phyloP scores from a whole-genome alignment of 1,140 invertebrate species.

The Tetragnatha versicolor region DNA sequence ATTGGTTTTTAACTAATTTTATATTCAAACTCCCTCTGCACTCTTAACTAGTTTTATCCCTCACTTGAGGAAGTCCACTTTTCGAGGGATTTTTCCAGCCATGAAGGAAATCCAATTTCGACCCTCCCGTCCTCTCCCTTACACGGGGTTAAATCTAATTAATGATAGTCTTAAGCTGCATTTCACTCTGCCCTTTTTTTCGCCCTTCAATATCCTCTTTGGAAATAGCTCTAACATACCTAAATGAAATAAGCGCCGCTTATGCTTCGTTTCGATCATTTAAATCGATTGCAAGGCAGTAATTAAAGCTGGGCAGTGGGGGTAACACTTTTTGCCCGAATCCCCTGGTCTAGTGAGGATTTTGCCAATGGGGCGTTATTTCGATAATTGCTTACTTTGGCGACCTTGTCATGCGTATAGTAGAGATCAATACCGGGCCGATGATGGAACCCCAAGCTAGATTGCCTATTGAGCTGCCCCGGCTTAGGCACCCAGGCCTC shows the following conservation, averaged over 20 bases:
- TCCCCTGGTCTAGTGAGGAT: slow-evolving; percentile 52
- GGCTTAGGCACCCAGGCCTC: slow-evolving; percentile 30
- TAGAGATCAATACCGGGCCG: slow-evolving; percentile 41
- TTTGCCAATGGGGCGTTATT: slow-evolving; percentile 54
- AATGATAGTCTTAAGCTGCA: slow-evolving; percentile 31
- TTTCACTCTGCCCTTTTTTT: slow-evolving; percentile 13
- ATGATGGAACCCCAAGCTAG: slow-evolving; percentile 49
- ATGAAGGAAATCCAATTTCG: too few relatives aligned
- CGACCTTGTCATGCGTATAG: slow-evolving; percentile 50
- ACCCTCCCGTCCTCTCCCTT: neutral
- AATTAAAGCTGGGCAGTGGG: slow-evolving; percentile 40
- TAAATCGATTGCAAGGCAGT: slow-evolving; percentile 49
- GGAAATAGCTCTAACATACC: slow-evolving; percentile 32
- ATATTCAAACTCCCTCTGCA: neutral
- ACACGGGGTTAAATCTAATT: slow-evolving; percentile 35
- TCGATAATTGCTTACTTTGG: slow-evolving; percentile 55
- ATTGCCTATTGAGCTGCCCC: slow-evolving; percentile 51
- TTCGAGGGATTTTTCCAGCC: neutral
- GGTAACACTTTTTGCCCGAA: slow-evolving; percentile 45
- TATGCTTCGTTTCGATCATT: slow-evolving; percentile 51
- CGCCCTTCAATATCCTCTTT: slow-evolving; percentile 19
- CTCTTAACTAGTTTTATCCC: slow-evolving; percentile 16
- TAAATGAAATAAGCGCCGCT: slow-evolving; percentile 50
- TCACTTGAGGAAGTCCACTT: slow-evolving; percentile 14
- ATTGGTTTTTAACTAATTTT: neutral